phyloP scores from a whole-genome alignment of 2,113 vertebrate genomes.

The Pelecanus crispus region DNA sequence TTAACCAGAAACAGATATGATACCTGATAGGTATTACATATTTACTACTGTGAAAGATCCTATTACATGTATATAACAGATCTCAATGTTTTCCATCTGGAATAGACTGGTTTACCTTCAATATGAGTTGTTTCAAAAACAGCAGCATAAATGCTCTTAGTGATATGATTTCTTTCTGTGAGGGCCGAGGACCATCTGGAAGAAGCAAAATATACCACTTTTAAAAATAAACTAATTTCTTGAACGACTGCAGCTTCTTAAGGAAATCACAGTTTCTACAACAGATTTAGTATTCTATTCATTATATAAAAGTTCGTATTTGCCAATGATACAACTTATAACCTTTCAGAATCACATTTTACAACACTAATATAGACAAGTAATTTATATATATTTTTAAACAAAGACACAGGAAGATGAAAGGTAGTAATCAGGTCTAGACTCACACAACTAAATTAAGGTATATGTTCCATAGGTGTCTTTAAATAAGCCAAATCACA shows the following conservation, averaged over 20 bases:
- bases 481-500: not conserved
- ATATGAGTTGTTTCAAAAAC: conserved; percentile 96
- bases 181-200: conserved; percentile 91
- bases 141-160: conserved; percentile 95
- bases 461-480: not conserved
- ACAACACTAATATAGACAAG: not conserved
- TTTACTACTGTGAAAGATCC: not conserved
- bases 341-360: not conserved
- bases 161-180: conserved; percentile 94
- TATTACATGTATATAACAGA: not conserved
- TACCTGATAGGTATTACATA: not conserved
- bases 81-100: not conserved
- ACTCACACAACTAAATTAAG: not conserved
- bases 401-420: not conserved
- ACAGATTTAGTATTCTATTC: not conserved
- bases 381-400: not conserved
- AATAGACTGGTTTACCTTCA: conserved; percentile 82
- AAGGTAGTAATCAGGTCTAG: not conserved
- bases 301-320: not conserved
- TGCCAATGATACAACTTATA: not conserved
- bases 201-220: conserved; percentile 39
- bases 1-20: not conserved
- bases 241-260: not conserved
- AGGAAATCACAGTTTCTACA: not conserved
- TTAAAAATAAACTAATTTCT: not conserved